These are phyloP conservation scores for Drosophila demipolita DNA, from an alignment of 2,888 invertebrate species.

Conservation along the genomic window DNA sequence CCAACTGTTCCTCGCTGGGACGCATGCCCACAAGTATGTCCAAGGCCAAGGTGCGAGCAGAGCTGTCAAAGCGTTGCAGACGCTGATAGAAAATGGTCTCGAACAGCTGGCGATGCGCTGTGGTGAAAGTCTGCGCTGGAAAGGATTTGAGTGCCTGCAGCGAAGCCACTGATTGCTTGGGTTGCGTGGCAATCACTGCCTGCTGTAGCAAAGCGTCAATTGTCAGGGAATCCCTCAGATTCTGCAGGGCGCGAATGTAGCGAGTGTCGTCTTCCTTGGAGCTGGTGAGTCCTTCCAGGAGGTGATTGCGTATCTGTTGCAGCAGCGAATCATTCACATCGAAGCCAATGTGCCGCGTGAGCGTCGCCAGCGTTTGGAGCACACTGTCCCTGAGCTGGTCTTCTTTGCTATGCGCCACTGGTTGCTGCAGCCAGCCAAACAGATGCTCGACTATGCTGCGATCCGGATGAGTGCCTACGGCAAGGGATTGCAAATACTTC, in stretches of 20 bases:
- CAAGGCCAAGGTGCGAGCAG: conserved; percentile 89
- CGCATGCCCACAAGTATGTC: conserved; percentile 88
- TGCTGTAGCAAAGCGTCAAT: conserved; percentile 87
- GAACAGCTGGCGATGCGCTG: conserved; percentile 85
- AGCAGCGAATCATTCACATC: conserved; percentile 65
- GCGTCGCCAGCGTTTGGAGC: conserved; percentile 88
- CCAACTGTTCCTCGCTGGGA: conserved; percentile 86
- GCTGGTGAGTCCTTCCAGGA: conserved; percentile 82
- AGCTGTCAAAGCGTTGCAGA: conserved; percentile 88
- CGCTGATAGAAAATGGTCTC: conserved; percentile 88
- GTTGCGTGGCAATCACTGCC: conserved; percentile 85
- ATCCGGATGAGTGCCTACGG: conserved; percentile 89
- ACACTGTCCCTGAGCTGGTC: conserved; percentile 89
- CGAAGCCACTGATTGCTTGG: conserved; percentile 88
- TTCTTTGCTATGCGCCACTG: conserved; percentile 86
- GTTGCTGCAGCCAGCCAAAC: conserved; percentile 50
- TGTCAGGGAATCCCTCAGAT: conserved; percentile 88
- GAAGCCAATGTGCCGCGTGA: conserved; percentile 86
- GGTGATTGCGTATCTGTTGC: conserved; percentile 78
- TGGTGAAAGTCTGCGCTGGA: conserved; percentile 81
- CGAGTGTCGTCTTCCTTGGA: conserved; percentile 77
- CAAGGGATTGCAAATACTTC: conserved; percentile 90
- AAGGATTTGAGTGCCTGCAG: conserved; percentile 89
- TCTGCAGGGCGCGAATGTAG: conserved; percentile 89
- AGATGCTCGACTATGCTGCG: conserved; percentile 85